These are phyloP conservation scores for Syritta pipiens DNA, from an alignment of 2,888 invertebrate genomes.

Conservation along the genomic window DNA sequence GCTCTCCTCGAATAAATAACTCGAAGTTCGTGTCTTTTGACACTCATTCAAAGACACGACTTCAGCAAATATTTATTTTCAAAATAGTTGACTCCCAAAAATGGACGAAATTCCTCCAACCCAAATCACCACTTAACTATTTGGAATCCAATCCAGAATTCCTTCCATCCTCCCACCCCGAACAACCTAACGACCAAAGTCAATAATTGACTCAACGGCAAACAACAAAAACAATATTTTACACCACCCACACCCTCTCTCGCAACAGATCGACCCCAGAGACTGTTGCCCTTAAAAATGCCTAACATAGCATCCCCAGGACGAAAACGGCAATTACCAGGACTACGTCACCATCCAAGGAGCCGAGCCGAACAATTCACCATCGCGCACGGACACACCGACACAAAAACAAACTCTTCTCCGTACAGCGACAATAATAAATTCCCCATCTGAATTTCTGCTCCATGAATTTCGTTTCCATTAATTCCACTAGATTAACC, in stretches of 20 bases:
- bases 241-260: conserved; percentile 13
- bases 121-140: conserved; percentile 48
- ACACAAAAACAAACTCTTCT: conserved; percentile 50
- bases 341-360: conserved; percentile 56
- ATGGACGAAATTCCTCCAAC: conserved; percentile 30
- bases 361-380: conserved; percentile 35
- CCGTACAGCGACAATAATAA: conserved; percentile 61
- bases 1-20: no score
- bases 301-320: conserved; percentile 49
- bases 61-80: conserved; percentile 1
- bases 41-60: no score
- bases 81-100: conserved; percentile 29
- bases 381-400: conserved; percentile 19
- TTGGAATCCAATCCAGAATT: conserved; percentile 44
- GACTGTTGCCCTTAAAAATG: conserved; percentile 47
- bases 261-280: not conserved
- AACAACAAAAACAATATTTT: conserved; percentile 60
- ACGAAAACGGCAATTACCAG: conserved; percentile 59
- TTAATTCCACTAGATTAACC: conserved; percentile 80
- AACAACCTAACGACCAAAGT: conserved; percentile 28
- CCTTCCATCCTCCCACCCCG: not conserved
- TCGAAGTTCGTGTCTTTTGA: no score
- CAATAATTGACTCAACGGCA: conserved; percentile 64
- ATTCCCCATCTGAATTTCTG: conserved; percentile 75
- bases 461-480: conserved; percentile 79